These are phyloP conservation scores for Florisuga fusca DNA, from an alignment of 2,797 vertebrate species.

Conservation along the genomic window DNA sequence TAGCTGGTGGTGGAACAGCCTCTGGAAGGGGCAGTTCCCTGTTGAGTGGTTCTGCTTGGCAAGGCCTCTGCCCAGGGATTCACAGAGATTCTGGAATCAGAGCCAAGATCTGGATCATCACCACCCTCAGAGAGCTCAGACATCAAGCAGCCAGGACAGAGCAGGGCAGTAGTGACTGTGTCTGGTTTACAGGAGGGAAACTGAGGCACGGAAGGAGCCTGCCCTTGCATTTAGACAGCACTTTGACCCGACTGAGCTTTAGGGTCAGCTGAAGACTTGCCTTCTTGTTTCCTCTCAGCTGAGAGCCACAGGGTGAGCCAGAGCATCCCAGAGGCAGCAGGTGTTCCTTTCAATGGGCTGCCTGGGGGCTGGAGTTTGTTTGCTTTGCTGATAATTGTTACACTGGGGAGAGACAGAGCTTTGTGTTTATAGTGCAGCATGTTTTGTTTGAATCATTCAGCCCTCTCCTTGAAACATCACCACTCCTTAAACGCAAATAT, in stretches of 20 bases:
- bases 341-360: not conserved
- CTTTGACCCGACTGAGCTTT: not conserved
- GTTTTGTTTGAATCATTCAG: not conserved
- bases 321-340: not conserved
- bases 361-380: not conserved
- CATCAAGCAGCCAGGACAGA: not conserved
- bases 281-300: not conserved
- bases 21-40: not conserved
- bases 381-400: slow-evolving; percentile 26
- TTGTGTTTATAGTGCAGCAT: not conserved
- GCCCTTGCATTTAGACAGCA: not conserved
- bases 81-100: not conserved
- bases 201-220: not conserved
- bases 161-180: not conserved
- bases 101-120: not conserved
- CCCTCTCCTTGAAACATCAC: not conserved
- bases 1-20: not conserved
- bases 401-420: not conserved
- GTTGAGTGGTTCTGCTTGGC: not conserved
- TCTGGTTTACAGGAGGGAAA: not conserved
- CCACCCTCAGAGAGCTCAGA: not conserved
- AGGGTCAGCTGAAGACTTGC: not conserved
- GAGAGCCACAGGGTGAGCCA: not conserved
- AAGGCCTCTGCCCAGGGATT: not conserved
- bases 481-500: slow-evolving; percentile 63